These are phyloP conservation scores for Myotis davidii DNA, from an alignment of 2,113 vertebrate genomes.

Conservation along the genomic window DNA sequence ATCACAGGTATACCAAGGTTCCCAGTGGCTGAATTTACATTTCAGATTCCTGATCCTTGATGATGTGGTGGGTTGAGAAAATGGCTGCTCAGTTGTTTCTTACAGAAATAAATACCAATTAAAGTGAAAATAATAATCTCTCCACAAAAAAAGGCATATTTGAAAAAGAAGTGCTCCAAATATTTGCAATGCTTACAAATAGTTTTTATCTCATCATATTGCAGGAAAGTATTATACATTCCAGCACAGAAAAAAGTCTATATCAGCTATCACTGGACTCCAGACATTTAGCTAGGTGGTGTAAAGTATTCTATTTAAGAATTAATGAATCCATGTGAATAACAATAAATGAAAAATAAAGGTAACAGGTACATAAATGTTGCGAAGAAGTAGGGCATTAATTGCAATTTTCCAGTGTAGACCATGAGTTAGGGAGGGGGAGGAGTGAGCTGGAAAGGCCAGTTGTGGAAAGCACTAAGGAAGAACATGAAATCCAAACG, in stretches of 20 bases:
- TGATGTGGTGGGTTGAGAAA: neutral
- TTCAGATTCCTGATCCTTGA: conserved; percentile 23
- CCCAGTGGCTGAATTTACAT: neutral
- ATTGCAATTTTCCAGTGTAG: neutral
- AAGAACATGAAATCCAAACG: neutral
- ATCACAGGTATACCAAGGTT: neutral
- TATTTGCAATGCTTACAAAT: neutral
- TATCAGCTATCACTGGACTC: neutral
- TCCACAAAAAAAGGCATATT: neutral
- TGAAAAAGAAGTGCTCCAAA: neutral
- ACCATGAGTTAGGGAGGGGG: neutral
- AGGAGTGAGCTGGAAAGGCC: neutral
- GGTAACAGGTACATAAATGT: neutral
- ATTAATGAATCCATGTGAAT: neutral
- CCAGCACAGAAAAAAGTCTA: neutral
- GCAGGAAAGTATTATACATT: neutral
- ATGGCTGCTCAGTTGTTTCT: neutral
- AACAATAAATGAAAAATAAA: neutral
- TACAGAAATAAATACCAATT: neutral
- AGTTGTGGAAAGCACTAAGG: neutral
- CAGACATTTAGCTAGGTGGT: neutral
- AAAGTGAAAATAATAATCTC: conserved; percentile 33
- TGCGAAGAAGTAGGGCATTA: neutral
- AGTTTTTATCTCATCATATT: neutral
- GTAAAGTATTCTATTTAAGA: neutral